Evolutionary conservation across 2,888 invertebrate species (phyloP).

Genomic region (Ophioninae sp.): DNA sequence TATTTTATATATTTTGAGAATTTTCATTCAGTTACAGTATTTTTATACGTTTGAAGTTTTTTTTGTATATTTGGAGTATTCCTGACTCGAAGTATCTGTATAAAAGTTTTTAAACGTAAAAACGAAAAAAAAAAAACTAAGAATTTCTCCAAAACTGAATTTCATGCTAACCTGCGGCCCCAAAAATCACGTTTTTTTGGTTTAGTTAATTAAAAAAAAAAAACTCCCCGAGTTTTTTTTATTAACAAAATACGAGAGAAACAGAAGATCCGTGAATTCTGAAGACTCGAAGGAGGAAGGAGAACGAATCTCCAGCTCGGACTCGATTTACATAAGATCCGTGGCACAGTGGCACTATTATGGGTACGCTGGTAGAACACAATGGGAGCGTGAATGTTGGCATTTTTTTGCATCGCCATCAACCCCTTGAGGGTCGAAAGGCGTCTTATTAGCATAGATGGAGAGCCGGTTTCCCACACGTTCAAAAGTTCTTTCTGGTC

Average conservation of each 20-base stretch:
- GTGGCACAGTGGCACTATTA: slow-evolving; percentile 71
- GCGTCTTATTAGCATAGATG: slow-evolving; percentile 73
- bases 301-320: slow-evolving; percentile 44
- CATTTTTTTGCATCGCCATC: slow-evolving; percentile 59
- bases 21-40: no score
- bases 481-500: slow-evolving; percentile 66
- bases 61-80: no score
- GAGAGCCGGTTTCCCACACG: slow-evolving; percentile 71
- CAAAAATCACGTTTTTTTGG: neutral
- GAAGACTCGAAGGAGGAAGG: slow-evolving; percentile 44
- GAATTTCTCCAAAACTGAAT: no score
- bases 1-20: no score
- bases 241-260: slow-evolving; percentile 48
- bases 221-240: slow-evolving; percentile 63
- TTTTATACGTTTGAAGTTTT: no score
- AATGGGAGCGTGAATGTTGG: slow-evolving; percentile 71
- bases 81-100: no score
- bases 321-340: slow-evolving; percentile 73
- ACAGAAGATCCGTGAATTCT: slow-evolving; percentile 2
- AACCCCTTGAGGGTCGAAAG: slow-evolving; percentile 61
- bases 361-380: slow-evolving; percentile 64
- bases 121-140: no score
- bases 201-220: neutral
- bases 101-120: no score
- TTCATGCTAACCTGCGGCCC: no score